A percentile compares a stretch with the other conserved stretches of the same genome.
These are phyloP conservation scores for Gallinago jamesoni DNA, from an alignment of 2,113 vertebrate genomes.

Conservation along the genomic window DNA sequence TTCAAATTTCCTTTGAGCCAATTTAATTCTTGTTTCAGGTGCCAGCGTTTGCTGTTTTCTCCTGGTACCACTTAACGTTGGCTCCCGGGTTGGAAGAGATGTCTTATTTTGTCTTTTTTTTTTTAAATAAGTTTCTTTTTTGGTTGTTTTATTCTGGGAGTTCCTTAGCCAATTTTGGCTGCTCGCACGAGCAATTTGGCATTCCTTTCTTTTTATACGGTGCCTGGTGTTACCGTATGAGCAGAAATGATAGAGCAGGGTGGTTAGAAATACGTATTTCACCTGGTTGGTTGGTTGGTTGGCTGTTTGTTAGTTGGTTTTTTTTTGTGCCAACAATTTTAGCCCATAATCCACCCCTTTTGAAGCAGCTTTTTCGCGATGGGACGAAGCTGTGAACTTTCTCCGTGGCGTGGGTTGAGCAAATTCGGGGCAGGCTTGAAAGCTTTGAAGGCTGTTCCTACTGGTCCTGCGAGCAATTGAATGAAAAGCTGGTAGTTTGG, in stretches of 20 bases:
- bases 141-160: constrained; percentile 38
- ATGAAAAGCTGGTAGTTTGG: not conserved
- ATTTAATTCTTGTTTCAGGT: not conserved
- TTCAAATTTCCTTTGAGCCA: not conserved
- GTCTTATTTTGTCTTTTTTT: not conserved
- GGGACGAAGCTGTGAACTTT: not conserved
- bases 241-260: constrained; percentile 48
- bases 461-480: not conserved
- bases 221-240: not conserved
- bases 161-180: not conserved
- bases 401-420: fast-evolving
- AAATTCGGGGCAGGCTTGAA: not conserved
- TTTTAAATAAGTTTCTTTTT: not conserved
- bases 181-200: not conserved
- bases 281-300: not conserved
- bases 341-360: not conserved
- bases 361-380: not conserved
- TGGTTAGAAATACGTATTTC: not conserved
- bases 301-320: not conserved
- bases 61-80: not conserved
- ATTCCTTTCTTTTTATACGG: constrained; percentile 60
- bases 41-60: not conserved
- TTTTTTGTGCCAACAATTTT: not conserved
- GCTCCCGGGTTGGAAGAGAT: not conserved
- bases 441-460: not conserved